Conservation (phyloP, 2,113 vertebrate genomes). For the Equus przewalskii region DNA sequence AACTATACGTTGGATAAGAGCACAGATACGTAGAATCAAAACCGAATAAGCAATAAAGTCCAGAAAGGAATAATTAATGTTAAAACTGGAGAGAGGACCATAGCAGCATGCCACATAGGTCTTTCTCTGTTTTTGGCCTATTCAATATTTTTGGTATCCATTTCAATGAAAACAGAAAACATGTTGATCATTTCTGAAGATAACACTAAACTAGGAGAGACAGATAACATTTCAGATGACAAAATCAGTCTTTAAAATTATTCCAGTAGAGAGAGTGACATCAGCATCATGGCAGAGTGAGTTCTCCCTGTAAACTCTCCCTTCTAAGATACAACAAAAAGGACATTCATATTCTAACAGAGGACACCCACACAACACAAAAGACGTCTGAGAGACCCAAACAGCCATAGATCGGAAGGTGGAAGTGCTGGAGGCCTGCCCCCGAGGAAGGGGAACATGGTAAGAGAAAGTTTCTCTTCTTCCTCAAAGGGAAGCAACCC, state of each 20-base stretch:
- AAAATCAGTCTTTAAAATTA: constrained; percentile 31
- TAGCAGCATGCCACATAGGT: not conserved
- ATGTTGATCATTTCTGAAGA: not conserved
- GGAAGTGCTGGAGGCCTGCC: too few relatives aligned
- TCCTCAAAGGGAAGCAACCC: too few relatives aligned
- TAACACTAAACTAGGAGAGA: not conserved
- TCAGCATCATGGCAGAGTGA: too few relatives aligned
- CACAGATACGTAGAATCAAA: not conserved
- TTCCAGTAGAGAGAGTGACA: not conserved
- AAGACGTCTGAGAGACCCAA: too few relatives aligned
- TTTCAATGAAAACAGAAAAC: constrained; percentile 22
- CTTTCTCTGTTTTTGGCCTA: not conserved
- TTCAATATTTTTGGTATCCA: not conserved
- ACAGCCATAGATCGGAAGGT: too few relatives aligned
- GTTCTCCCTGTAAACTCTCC: too few relatives aligned
- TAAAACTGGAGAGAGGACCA: not conserved
- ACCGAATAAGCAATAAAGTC: not conserved
- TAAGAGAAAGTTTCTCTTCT: too few relatives aligned
- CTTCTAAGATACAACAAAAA: too few relatives aligned
- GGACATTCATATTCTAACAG: too few relatives aligned
- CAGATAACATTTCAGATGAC: not conserved
- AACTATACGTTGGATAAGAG: not conserved
- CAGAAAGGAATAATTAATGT: not conserved
- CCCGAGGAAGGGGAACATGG: too few relatives aligned
- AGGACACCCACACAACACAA: too few relatives aligned